Evolutionary conservation across 2,113 vertebrate genomes (phyloP).

Genomic region (Antennarius striatus): DNA sequence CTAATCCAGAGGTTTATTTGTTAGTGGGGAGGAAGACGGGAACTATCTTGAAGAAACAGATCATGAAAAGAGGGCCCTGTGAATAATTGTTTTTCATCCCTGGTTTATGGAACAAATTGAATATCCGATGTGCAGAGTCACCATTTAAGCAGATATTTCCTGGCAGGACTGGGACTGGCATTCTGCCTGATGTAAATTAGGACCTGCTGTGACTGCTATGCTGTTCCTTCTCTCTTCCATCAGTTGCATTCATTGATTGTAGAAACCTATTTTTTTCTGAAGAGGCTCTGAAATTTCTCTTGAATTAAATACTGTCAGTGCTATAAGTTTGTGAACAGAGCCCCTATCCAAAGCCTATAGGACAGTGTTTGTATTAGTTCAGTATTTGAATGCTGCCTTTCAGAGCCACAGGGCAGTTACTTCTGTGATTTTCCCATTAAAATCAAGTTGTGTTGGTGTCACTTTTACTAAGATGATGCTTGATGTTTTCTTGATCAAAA

Average conservation of each 20-base stretch:
- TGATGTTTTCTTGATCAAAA: slow-evolving; percentile 53
- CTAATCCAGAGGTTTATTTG: slow-evolving; percentile 75
- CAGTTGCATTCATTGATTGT: slow-evolving; percentile 65
- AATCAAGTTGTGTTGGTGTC: slow-evolving; percentile 58
- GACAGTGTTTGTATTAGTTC: slow-evolving; percentile 39
- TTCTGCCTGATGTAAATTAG: slow-evolving; percentile 66
- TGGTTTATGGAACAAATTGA: slow-evolving; percentile 80
- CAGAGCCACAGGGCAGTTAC: slow-evolving; percentile 32
- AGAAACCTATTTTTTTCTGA: slow-evolving; percentile 69
- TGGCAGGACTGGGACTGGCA: slow-evolving; percentile 63
- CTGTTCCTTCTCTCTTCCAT: slow-evolving; percentile 38
- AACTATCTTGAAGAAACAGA: slow-evolving; percentile 81
- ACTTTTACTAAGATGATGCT: slow-evolving; percentile 47
- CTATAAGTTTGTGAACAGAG: slow-evolving; percentile 50
- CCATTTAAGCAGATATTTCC: slow-evolving; percentile 75
- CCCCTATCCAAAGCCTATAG: slow-evolving; percentile 25
- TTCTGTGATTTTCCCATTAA: slow-evolving; percentile 50
- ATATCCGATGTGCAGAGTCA: slow-evolving; percentile 74
- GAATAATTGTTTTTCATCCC: slow-evolving; percentile 83
- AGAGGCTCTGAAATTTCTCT: slow-evolving; percentile 49
- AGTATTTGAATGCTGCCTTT: slow-evolving; percentile 35
- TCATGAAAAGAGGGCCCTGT: slow-evolving; percentile 75
- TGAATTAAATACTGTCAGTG: slow-evolving; percentile 56
- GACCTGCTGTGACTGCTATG: slow-evolving; percentile 43
- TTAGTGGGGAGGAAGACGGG: slow-evolving; percentile 47